phyloP scores from a whole-genome alignment of 2,888 invertebrate species.

The Rutpela maculata region DNA sequence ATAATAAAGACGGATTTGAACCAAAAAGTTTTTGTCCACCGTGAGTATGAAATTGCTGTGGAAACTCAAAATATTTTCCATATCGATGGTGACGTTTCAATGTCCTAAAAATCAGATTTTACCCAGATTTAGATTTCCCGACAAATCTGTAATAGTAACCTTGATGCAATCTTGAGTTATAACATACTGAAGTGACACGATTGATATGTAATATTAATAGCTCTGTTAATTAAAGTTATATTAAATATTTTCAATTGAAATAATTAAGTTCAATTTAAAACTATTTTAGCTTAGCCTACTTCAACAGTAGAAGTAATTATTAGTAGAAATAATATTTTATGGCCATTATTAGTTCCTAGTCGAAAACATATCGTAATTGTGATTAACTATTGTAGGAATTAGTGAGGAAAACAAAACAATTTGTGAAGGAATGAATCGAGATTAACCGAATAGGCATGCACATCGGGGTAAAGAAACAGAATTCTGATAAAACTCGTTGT shows the following conservation, averaged over 20 bases:
- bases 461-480: background rate
- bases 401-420: background rate
- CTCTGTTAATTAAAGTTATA: no score
- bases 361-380: constrained; percentile 3
- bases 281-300: background rate
- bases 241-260: constrained; percentile 4
- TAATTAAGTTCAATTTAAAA: constrained; percentile 18
- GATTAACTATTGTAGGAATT: background rate
- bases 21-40: no score
- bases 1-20: no score
- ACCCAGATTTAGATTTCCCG: no score
- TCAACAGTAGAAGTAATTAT: background rate
- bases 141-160: no score
- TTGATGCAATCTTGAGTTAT: no score
- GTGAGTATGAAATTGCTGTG: no score
- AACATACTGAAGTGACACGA: no score
- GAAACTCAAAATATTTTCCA: no score
- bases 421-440: background rate
- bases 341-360: constrained; percentile 12
- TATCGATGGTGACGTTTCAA: no score
- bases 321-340: constrained; percentile 16
- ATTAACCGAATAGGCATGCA: background rate
- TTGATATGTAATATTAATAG: no score
- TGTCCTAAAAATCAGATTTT: no score
- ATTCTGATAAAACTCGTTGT: background rate